phyloP scores from a whole-genome alignment of 2,888 invertebrate genomes.

The Acanthosoma haemorrhoidale region DNA sequence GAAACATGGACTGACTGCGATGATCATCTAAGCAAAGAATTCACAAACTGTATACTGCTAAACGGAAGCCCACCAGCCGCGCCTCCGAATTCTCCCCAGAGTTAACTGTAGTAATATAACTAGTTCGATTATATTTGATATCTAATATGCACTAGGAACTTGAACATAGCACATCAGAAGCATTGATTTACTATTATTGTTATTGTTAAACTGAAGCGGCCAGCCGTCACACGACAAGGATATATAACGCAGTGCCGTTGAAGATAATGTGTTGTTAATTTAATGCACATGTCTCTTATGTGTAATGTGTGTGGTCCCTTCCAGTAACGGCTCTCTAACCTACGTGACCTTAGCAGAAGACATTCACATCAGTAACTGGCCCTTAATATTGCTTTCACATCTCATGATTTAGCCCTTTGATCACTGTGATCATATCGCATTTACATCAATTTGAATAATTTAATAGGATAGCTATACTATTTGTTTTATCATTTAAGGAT shows the following conservation, averaged over 20 bases:
- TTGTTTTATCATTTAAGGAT: too few species aligned
- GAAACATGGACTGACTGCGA: too few species aligned
- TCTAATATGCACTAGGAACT: too few species aligned
- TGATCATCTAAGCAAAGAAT: too few species aligned
- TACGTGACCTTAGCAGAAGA: neutral
- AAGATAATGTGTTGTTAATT: slow-evolving; percentile 14
- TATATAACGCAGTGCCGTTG: neutral
- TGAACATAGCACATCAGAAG: neutral
- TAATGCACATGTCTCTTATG: slow-evolving; percentile 6
- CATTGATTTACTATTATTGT: slow-evolving; percentile 4
- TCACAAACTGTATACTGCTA: too few species aligned
- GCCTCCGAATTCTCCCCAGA: too few species aligned
- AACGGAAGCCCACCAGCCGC: too few species aligned
- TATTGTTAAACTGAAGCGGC: neutral
- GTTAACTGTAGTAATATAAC: too few species aligned
- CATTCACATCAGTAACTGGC: slow-evolving; percentile 7
- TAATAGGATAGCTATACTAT: too few species aligned
- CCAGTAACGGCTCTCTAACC: too few species aligned
- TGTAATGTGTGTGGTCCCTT: neutral
- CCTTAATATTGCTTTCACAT: neutral
- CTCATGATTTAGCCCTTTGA: neutral
- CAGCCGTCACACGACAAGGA: neutral
- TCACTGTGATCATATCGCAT: neutral
- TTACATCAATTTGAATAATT: too few species aligned
- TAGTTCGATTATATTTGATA: too few species aligned